Conservation (phyloP, 2,797 vertebrate species). For the Tenualosa thibaudeaui region DNA sequence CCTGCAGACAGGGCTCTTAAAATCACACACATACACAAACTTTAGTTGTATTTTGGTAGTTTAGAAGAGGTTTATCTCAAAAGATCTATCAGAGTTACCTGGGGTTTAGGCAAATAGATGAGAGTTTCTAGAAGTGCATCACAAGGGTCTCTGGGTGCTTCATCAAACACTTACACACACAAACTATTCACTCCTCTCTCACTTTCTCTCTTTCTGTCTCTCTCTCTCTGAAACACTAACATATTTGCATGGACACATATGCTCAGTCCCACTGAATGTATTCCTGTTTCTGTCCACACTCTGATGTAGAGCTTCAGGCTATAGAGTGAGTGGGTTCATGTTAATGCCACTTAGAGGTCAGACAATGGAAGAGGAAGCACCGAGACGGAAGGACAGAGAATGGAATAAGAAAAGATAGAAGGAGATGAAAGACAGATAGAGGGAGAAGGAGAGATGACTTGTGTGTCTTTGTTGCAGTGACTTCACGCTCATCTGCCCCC, state of each 20-base stretch:
- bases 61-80: background rate
- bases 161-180: background rate
- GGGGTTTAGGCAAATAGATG: background rate
- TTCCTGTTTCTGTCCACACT: background rate
- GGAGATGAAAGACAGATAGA: background rate
- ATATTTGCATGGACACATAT: background rate
- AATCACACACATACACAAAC: background rate
- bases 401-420: background rate
- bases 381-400: background rate
- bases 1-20: background rate
- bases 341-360: background rate
- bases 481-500: background rate
- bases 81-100: background rate
- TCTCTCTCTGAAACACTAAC: background rate
- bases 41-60: background rate
- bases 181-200: background rate
- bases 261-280: background rate
- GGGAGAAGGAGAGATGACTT: background rate
- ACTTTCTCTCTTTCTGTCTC: background rate
- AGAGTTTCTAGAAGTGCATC: background rate
- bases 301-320: background rate
- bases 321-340: background rate
- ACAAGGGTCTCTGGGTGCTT: background rate
- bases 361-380: background rate
- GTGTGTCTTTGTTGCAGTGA: background rate